Evolutionary conservation across 2,888 invertebrate species (phyloP).

Genomic region (Parasteatoda lunata): DNA sequence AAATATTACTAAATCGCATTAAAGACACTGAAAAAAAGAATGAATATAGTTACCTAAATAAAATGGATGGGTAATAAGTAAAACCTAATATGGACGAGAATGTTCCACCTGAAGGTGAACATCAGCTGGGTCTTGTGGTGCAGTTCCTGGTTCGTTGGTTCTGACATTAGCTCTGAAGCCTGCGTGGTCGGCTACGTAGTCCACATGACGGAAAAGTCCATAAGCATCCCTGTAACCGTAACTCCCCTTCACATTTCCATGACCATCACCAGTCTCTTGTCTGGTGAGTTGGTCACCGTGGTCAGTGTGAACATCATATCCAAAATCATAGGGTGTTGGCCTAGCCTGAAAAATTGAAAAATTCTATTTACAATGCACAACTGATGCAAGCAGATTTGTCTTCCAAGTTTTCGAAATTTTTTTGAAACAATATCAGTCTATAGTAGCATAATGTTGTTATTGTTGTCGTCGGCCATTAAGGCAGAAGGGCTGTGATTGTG

Average conservation of each 20-base stretch:
- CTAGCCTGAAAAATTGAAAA: slow-evolving; percentile 29
- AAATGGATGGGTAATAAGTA: no score
- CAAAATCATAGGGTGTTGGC: slow-evolving; percentile 59
- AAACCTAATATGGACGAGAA: background rate
- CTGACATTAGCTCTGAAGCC: slow-evolving; percentile 65
- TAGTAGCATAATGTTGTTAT: no score
- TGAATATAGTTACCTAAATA: no score
- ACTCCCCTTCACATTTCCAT: slow-evolving; percentile 57
- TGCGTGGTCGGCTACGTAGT: slow-evolving; percentile 62
- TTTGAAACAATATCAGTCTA: no score
- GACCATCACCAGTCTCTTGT: slow-evolving; percentile 51
- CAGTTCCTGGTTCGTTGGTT: slow-evolving; percentile 64
- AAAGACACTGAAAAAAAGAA: no score
- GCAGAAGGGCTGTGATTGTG: no score
- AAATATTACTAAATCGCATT: no score
- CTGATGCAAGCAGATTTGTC: no score
- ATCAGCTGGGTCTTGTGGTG: slow-evolving; percentile 55
- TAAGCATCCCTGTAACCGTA: slow-evolving; percentile 65
- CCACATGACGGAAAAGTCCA: slow-evolving; percentile 63
- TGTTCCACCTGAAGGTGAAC: slow-evolving; percentile 52
- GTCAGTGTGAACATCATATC: slow-evolving; percentile 54
- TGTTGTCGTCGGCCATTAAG: no score
- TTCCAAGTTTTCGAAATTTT: no score
- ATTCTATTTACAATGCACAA: no score
- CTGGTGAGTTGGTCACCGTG: slow-evolving; percentile 51